Base-by-base conservation (phyloP, 2,113 vertebrate species). In the Acanthisitta chloris region DNA sequence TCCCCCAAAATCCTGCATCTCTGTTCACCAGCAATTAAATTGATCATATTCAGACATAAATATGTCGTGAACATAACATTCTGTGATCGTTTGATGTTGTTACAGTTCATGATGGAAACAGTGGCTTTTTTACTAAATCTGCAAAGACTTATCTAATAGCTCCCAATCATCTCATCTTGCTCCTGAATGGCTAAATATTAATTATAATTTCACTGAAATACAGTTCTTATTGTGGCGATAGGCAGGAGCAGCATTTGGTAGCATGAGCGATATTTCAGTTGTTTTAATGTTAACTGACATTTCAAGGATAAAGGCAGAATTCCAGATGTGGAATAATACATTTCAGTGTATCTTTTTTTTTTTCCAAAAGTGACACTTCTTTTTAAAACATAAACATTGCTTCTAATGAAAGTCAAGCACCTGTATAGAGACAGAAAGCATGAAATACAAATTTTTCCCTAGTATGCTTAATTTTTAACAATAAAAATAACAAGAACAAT, bases 11-110 rank as follows among this genome's bases (percentile, higher is more conserved):
- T 97, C 88, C 73, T 94, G 69, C 87, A 94, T 93, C 81, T 97
- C 88, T 97, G 93, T 91, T 97, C 95, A 97, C 88, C 94, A 87
- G 92, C 83, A 98, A 98, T 97, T 97, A 97, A 93, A 65, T 97
- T 96, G 94, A 90, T 96, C 85, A 92, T 88, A 92, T 95, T 79
- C 58, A 98, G 94, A 95, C 86, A 96, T 95, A 97, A 98, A 96
- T 95, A 97, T 81, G 57, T 31, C 76, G 97, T 69, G 71, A 98
- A 97, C 96, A 97, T 97, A 98, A 97, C 91, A 97, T 97, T 91
- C 59, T 62, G 57, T 95, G 88, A 73, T 93, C 92, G 67, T 94
- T 96, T 86, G 81, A 95, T 80, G 86, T 81, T 90, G 80, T 91
- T 95, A 88, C 28, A 67, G n/a, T 83, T 96, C 34, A 73, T 78